Conservation (phyloP, 53 echinoderm and acorn worm genomes). For the Holothuria leucospilota region DNA sequence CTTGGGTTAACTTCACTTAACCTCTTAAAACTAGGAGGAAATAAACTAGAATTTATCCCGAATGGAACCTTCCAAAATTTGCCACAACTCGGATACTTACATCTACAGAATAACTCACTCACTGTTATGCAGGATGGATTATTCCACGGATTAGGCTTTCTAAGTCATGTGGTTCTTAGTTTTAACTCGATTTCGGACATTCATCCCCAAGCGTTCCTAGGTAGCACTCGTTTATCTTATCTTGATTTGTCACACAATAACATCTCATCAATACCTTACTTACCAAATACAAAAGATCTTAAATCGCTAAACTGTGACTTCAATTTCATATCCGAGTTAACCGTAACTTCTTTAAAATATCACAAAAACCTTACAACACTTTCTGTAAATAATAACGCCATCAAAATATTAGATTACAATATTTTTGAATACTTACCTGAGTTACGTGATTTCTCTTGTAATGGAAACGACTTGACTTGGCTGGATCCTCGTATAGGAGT, state of each 20-base stretch:
- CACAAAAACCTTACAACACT: neutral
- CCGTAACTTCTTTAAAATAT: neutral
- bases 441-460: neutral
- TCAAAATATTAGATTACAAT: neutral
- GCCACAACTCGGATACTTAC: neutral
- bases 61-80: neutral
- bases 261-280: neutral
- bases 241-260: neutral
- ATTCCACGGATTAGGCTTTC: neutral
- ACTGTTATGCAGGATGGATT: neutral
- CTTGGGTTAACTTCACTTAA: neutral
- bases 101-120: neutral
- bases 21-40: neutral
- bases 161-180: neutral
- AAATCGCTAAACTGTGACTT: neutral
- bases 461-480: neutral
- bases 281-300: neutral
- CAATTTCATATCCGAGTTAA: neutral
- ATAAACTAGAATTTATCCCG: neutral
- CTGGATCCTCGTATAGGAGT: neutral
- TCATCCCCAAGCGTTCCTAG: neutral
- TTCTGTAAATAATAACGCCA: neutral
- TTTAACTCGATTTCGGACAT: neutral
- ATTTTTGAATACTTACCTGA: neutral
- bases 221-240: neutral